Conservation (phyloP, 2,888 invertebrate species). For the Tinea semifulvella region DNA sequence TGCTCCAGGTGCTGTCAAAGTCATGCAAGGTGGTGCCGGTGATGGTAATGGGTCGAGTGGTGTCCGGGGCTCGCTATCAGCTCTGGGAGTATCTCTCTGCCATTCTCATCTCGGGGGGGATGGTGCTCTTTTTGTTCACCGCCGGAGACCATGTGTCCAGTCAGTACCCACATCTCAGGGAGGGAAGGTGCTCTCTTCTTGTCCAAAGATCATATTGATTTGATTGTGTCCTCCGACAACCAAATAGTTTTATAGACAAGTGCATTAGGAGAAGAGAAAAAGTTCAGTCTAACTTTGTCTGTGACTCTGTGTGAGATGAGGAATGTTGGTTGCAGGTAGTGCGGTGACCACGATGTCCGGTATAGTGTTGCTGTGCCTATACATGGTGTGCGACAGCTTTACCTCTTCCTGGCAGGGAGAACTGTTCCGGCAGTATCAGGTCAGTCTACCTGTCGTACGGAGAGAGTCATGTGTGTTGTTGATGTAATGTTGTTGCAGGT, state of each 20-base stretch:
- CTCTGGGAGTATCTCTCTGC: slow-evolving; percentile 94
- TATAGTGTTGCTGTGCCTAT: slow-evolving; percentile 82
- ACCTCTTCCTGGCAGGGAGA: slow-evolving; percentile 98
- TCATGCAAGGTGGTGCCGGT: slow-evolving; percentile 98
- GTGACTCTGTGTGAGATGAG: too few species aligned
- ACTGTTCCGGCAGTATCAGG: slow-evolving; percentile 77
- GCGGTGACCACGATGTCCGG: slow-evolving; percentile 85
- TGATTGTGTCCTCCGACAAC: too few species aligned
- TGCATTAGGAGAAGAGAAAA: too few species aligned
- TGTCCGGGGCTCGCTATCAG: slow-evolving; percentile 87
- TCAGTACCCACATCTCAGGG: too few species aligned
- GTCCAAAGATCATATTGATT: too few species aligned
- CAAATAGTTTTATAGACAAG: too few species aligned
- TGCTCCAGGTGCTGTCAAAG: slow-evolving; percentile 82
- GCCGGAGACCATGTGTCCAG: slow-evolving; percentile 33
- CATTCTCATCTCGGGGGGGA: slow-evolving; percentile 87
- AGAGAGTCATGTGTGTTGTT: too few species aligned
- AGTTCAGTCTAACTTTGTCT: too few species aligned
- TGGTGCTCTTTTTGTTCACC: slow-evolving; percentile 91
- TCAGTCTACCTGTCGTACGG: too few species aligned
- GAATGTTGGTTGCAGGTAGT: slow-evolving; percentile 55
- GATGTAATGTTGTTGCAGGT: slow-evolving; percentile 47
- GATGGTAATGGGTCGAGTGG: slow-evolving; percentile 96
- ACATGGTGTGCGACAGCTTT: slow-evolving; percentile 96
- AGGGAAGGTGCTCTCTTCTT: too few species aligned